Evolutionary conservation across 2,888 invertebrate species (phyloP).

Genomic region (Ichneumoninae sp.): DNA sequence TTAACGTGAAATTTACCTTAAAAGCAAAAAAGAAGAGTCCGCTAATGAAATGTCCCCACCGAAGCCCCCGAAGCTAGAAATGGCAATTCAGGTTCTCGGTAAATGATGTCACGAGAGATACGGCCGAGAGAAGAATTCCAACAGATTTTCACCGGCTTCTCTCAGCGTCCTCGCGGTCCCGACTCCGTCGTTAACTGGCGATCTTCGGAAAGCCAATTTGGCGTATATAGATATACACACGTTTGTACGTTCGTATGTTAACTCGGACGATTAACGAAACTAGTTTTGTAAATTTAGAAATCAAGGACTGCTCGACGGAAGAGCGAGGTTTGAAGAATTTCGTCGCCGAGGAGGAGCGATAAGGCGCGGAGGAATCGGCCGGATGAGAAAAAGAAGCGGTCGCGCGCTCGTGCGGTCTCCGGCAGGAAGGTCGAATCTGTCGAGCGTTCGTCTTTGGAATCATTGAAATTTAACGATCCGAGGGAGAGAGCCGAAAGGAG

Average conservation of each 20-base stretch:
- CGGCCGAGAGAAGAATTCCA: slow-evolving; percentile 4
- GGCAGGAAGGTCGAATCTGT: slow-evolving; percentile 18
- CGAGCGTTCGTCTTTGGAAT: background rate
- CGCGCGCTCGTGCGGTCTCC: slow-evolving; percentile 28
- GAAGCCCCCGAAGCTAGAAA: background rate
- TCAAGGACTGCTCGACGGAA: slow-evolving; percentile 1
- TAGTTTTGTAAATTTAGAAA: slow-evolving; percentile 54
- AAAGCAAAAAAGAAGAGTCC: slow-evolving; percentile 7
- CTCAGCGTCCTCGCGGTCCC: background rate
- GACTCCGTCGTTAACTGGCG: slow-evolving; percentile 7
- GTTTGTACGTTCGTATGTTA: background rate
- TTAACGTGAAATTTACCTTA: background rate
- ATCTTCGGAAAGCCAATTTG: slow-evolving; percentile 16
- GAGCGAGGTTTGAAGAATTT: background rate
- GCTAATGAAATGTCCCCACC: slow-evolving; percentile 12
- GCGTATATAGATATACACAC: background rate
- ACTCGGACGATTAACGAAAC: slow-evolving; percentile 45
- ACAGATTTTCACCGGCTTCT: background rate
- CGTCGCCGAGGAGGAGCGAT: slow-evolving; percentile 19
- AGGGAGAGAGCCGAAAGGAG: background rate
- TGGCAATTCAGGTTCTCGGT: slow-evolving; percentile 1
- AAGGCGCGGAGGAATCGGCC: background rate
- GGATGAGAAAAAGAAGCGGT: slow-evolving; percentile 25
- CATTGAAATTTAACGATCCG: slow-evolving; percentile 2
- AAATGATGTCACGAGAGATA: slow-evolving; percentile 21